Conservation (phyloP, 2,797 vertebrate genomes). For the Hippoglossus hippoglossus region DNA sequence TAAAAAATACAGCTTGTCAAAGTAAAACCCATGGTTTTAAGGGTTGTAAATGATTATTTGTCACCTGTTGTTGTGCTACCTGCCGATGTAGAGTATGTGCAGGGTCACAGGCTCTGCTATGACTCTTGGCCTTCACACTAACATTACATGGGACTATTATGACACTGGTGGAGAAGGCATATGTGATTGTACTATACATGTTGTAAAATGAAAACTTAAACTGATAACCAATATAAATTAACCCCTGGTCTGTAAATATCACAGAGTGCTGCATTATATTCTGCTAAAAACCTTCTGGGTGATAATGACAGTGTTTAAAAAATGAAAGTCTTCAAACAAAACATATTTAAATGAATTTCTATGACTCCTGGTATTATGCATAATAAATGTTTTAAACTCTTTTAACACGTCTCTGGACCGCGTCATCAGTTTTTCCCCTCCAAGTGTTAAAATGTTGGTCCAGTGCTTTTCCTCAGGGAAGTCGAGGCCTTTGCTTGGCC, state of each 20-base stretch:
- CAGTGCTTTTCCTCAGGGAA: background rate
- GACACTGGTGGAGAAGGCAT: slow-evolving; percentile 35
- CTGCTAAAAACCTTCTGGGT: slow-evolving; percentile 30
- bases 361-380: slow-evolving; percentile 62
- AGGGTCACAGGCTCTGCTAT: background rate
- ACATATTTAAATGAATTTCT: slow-evolving; percentile 68
- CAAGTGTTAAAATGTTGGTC: background rate
- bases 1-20: slow-evolving; percentile 8
- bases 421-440: slow-evolving; percentile 8
- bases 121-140: slow-evolving; percentile 5
- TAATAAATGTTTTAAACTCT: slow-evolving; percentile 73
- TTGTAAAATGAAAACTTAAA: slow-evolving; percentile 62
- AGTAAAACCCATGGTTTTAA: slow-evolving; percentile 32
- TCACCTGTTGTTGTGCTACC: slow-evolving; percentile 17
- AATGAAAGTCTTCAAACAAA: slow-evolving; percentile 48
- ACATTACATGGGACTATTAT: slow-evolving; percentile 9
- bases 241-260: slow-evolving; percentile 64
- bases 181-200: slow-evolving; percentile 58
- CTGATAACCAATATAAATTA: slow-evolving; percentile 41
- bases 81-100: slow-evolving; percentile 18
- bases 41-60: slow-evolving; percentile 34
- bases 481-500: too few species aligned
- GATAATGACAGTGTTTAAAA: slow-evolving; percentile 33
- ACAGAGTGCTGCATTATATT: slow-evolving; percentile 45
- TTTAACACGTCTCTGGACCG: background rate